These are phyloP conservation scores for Podarcis lilfordi DNA, from an alignment of 2,797 vertebrate genomes.

Conservation along the genomic window DNA sequence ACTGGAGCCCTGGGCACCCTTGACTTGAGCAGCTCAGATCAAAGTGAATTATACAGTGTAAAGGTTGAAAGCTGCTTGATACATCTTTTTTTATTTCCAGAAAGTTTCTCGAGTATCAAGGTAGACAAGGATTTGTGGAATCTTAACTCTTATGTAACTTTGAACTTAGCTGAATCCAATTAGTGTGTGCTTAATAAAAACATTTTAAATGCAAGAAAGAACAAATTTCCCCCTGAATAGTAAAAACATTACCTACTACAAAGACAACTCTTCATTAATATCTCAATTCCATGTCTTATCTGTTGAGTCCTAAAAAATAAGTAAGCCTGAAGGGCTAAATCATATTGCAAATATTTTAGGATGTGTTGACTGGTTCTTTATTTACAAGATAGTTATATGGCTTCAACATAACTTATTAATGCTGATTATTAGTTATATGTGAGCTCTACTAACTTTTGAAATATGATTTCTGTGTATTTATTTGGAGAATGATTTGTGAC, in stretches of 20 bases:
- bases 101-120: neutral
- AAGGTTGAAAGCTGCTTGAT: neutral
- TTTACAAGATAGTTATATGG: neutral
- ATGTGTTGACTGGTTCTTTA: neutral
- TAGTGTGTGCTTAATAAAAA: neutral
- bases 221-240: neutral
- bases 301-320: neutral
- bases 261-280: neutral
- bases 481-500: slow-evolving; percentile 54
- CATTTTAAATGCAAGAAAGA: neutral
- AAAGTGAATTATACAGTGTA: neutral
- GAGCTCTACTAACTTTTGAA: slow-evolving; percentile 32
- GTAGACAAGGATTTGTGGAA: neutral
- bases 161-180: neutral
- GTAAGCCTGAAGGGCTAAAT: neutral
- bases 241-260: neutral
- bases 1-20: neutral
- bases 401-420: neutral
- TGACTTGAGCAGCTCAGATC: neutral
- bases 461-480: slow-evolving; percentile 43
- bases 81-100: neutral
- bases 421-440: slow-evolving; percentile 26
- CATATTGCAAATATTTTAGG: neutral
- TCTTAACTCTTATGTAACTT: neutral
- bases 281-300: neutral